These are phyloP conservation scores for Pseudopipra pipra DNA, from an alignment of 2,113 vertebrate genomes.

Conservation along the genomic window DNA sequence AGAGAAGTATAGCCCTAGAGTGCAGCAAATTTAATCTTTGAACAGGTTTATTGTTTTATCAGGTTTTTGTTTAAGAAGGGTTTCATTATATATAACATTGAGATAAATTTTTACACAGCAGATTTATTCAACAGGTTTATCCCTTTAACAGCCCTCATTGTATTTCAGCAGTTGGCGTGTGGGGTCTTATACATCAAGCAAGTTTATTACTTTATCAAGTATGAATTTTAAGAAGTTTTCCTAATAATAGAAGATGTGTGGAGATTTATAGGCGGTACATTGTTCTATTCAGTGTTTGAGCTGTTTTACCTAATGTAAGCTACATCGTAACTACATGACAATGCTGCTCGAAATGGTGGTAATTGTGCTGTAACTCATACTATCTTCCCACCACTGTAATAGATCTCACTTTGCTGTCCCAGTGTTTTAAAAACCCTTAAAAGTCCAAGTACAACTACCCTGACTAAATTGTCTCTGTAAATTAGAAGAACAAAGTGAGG, in stretches of 20 bases:
- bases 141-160: conserved; percentile 65
- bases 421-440: conserved; percentile 49
- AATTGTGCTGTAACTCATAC: conserved; percentile 44
- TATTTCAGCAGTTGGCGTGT: conserved; percentile 63
- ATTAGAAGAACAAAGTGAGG: conserved; percentile 50
- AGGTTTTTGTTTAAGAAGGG: conserved; percentile 72
- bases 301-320: conserved; percentile 41
- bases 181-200: conserved; percentile 70
- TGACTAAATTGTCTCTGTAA: conserved; percentile 54
- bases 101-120: conserved; percentile 70
- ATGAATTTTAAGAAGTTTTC: conserved; percentile 75
- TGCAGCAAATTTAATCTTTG: conserved; percentile 65
- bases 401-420: conserved; percentile 51
- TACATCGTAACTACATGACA: conserved; percentile 27
- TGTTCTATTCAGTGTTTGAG: conserved; percentile 49
- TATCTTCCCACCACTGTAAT: conserved; percentile 18
- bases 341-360: background rate
- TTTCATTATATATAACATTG: conserved; percentile 65
- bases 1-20: conserved; percentile 61
- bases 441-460: conserved; percentile 43
- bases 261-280: conserved; percentile 44
- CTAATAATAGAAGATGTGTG: conserved; percentile 61
- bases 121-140: conserved; percentile 74
- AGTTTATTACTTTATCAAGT: conserved; percentile 74
- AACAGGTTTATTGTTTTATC: conserved; percentile 74